Evolutionary conservation across 1,140 invertebrate species (phyloP).

Genomic region (Euwallacea similis): DNA sequence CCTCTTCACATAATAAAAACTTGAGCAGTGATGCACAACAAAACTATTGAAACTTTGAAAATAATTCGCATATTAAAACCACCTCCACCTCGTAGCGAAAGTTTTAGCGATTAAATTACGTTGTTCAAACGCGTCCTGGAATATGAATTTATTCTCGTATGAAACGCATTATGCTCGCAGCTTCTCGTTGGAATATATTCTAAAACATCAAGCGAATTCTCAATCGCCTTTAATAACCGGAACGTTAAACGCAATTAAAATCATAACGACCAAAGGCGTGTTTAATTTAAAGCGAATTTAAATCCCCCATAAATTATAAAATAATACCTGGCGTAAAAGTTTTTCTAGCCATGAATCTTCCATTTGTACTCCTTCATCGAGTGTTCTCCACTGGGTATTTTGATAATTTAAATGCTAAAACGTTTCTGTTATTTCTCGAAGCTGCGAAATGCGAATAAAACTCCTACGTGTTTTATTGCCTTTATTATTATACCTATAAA

Average conservation of each 20-base stretch:
- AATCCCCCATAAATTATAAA: constrained; percentile 26
- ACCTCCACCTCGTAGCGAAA: too few relatives aligned
- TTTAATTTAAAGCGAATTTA: constrained; percentile 29
- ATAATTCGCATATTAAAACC: too few relatives aligned
- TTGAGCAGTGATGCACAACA: too few relatives aligned
- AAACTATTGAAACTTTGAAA: too few relatives aligned
- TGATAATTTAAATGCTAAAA: constrained; percentile 18
- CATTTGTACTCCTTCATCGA: too few relatives aligned
- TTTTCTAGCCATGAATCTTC: constrained; percentile 19
- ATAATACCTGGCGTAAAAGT: constrained; percentile 25
- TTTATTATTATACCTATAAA: constrained; percentile 16
- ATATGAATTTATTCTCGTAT: too few relatives aligned
- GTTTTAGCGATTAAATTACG: too few relatives aligned
- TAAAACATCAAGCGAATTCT: constrained; percentile 14
- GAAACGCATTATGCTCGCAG: too few relatives aligned
- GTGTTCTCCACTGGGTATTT: constrained; percentile 9
- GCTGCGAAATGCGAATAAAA: too few relatives aligned
- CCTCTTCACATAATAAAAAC: too few relatives aligned
- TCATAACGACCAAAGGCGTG: constrained; percentile 18
- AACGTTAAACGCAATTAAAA: constrained; percentile 21
- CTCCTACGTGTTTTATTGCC: constrained; percentile 7
- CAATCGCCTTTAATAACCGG: constrained; percentile 23
- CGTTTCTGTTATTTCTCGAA: constrained; percentile 9
- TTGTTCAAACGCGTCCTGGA: too few relatives aligned
- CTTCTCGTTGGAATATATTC: not conserved